Evolutionary conservation across 2,888 invertebrate genomes (phyloP).

Genomic region (Chrysina gloriosa): DNA sequence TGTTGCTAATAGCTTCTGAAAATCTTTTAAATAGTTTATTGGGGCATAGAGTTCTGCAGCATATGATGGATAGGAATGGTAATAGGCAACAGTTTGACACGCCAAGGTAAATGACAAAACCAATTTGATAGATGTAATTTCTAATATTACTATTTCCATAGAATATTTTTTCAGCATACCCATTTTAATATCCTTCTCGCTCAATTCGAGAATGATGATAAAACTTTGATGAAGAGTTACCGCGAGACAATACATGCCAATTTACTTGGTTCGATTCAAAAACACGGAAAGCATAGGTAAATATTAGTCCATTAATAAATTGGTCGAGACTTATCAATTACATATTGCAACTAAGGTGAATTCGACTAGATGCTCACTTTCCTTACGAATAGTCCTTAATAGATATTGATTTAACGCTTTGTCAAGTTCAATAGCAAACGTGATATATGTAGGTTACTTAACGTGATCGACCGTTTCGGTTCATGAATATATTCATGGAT

Average conservation of each 20-base stretch:
- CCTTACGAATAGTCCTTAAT: constrained; percentile 39
- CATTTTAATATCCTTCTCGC: constrained; percentile 65
- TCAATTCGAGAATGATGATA: constrained; percentile 65
- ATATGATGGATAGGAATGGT: constrained; percentile 68
- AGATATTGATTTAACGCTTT: constrained; percentile 27
- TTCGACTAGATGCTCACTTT: no score
- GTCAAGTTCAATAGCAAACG: constrained; percentile 26
- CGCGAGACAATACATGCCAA: constrained; percentile 67
- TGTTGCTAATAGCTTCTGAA: constrained; percentile 66
- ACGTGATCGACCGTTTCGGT: constrained; percentile 4
- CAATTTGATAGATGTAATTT: neutral
- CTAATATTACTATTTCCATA: constrained; percentile 42
- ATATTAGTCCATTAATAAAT: neutral
- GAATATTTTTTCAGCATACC: constrained; percentile 65
- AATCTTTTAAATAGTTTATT: constrained; percentile 67
- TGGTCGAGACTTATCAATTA: no score
- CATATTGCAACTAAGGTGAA: no score
- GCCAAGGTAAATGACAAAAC: constrained; percentile 60
- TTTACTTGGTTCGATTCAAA: constrained; percentile 63
- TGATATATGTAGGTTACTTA: neutral
- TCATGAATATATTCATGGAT: constrained; percentile 14
- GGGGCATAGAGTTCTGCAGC: constrained; percentile 69
- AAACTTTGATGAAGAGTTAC: constrained; percentile 66
- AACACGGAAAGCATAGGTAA: constrained; percentile 63
- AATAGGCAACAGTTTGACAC: constrained; percentile 66